These are phyloP conservation scores for Vulpes vulpes DNA, from an alignment of 2,113 vertebrate genomes.

Conservation along the genomic window DNA sequence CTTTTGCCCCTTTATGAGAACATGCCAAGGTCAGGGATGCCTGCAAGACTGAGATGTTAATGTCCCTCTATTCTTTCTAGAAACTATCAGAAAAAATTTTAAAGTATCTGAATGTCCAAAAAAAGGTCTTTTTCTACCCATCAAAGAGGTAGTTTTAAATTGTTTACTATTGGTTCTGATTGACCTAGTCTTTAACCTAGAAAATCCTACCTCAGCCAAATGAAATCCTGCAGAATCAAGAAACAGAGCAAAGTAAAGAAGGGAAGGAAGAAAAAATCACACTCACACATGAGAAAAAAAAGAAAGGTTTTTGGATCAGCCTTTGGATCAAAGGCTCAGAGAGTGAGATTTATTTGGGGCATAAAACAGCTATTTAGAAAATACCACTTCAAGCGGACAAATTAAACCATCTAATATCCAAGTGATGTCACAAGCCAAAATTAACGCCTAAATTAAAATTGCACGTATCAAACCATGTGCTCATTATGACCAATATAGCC, in stretches of 20 bases:
- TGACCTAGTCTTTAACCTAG: constrained; percentile 11
- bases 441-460: constrained; percentile 57
- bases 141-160: not conserved
- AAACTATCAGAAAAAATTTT: constrained; percentile 35
- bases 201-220: constrained; percentile 14
- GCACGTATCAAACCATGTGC: not conserved
- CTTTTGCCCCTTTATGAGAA: not conserved
- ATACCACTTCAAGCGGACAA: constrained; percentile 20
- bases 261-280: not conserved
- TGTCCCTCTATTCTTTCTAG: not conserved
- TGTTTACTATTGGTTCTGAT: not conserved
- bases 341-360: not conserved
- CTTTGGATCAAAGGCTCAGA: constrained; percentile 5
- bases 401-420: constrained; percentile 31
- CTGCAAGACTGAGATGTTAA: not conserved
- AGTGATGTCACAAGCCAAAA: constrained; percentile 48
- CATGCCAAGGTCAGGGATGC: not conserved
- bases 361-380: not conserved
- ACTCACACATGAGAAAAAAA: not conserved
- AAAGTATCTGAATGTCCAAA: not conserved
- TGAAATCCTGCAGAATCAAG: constrained; percentile 33
- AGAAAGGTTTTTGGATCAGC: not conserved
- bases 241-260: not conserved
- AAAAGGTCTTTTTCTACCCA: not conserved
- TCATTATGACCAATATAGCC: constrained; percentile 18